Conservation (phyloP, 2,113 vertebrate species). For the Lutjanus erythropterus region DNA sequence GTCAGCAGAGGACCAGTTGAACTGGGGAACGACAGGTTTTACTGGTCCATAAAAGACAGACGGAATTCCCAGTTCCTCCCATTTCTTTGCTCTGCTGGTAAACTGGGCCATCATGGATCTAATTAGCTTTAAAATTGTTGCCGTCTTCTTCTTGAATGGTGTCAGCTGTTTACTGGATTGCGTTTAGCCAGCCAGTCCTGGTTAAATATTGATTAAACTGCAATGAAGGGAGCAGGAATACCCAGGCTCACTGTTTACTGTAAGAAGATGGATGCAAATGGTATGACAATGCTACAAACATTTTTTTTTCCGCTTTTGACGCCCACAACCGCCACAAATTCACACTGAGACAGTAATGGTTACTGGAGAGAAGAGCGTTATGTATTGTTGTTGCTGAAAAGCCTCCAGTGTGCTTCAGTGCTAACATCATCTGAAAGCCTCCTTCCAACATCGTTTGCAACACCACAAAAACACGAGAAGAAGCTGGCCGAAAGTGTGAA, state of each 20-base stretch:
- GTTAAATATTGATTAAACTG: constrained; percentile 33
- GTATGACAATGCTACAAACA: not conserved
- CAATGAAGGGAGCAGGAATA: not conserved
- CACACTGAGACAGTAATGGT: not conserved
- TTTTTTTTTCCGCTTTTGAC: not conserved
- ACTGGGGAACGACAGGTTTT: constrained; percentile 11
- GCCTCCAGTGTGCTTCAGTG: not conserved
- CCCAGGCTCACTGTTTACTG: constrained; percentile 3
- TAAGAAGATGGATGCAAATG: constrained; percentile 1
- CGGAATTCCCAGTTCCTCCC: not conserved
- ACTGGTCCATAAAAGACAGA: constrained; percentile 36
- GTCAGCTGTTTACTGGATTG: constrained; percentile 36
- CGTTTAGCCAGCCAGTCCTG: constrained; percentile 24
- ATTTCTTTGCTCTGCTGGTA: constrained; percentile 13
- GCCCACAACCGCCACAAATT: not conserved
- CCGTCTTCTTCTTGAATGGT: not conserved
- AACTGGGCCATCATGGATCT: constrained; percentile 37
- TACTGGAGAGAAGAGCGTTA: not conserved
- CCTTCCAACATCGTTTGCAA: not conserved
- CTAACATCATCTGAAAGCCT: not conserved
- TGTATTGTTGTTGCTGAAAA: not conserved
- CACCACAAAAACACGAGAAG: not conserved
- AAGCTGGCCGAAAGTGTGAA: not conserved
- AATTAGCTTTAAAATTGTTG: constrained; percentile 55
- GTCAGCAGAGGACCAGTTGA: not conserved